Evolutionary conservation across 2,888 invertebrate genomes (phyloP), one percentile per base, ranked within the genome.

Genomic region (Eristalis arbustorum): DNA sequence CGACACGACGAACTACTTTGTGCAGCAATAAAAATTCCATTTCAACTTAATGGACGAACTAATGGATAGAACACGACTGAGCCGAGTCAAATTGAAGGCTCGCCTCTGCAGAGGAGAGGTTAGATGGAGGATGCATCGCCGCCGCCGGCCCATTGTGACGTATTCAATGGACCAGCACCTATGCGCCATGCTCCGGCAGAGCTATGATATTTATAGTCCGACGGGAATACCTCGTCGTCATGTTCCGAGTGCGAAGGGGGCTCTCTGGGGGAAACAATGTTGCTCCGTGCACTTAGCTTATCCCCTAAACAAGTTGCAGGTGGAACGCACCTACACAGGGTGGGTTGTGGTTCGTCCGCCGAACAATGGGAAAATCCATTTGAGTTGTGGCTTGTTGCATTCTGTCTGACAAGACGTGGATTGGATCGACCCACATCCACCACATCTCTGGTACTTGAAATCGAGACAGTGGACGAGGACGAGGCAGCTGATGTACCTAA

Each of bases 1-100:
- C 25, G 62, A 64, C 77, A 77, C 61, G 64, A 77, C 61, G 69
- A 66, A 85, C 82, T 85, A 56, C 69, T 73, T 82, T 77, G 68
- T 81, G 23, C 14, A 56, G 69, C 73, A 76, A 77, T 77, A 82
- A 85, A 81, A 82, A 77, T 71, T 81, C 72, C 81, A 77, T 85
- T 81, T 85, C 68, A 69, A 69, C 73, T 81, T 67, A 81, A 85
- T 73, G 69, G 63, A 62, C 23, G 18, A 28, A 59, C 22, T 57
- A 56, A 34, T 57, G 28, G 49, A 61, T n/a, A 18, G 56, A 59
- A 28, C 4, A 25, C 25, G 59, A 13, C 11, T 40, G 34, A 31
- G 23, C 34, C n/a, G 57, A 71, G 72, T 23, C n/a, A 49, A 56
- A 66, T 13, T 4, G 23, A 31, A 14, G 37, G 37, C n/a, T 59